phyloP scores from a whole-genome alignment of 2,797 vertebrate species.

The Pyrocephalus nanus region DNA sequence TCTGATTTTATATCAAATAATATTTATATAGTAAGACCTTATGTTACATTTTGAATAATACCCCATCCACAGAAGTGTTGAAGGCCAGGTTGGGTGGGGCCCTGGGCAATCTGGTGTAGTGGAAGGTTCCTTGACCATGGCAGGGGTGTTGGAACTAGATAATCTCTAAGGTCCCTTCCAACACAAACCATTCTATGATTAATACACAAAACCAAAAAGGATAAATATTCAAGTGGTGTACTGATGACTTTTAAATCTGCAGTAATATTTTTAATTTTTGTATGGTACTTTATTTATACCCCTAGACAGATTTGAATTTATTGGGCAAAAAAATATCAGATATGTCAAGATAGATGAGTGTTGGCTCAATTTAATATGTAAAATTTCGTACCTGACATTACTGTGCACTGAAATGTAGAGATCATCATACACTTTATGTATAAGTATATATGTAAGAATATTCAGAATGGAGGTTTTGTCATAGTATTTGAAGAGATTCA shows the following conservation, averaged over 20 bases:
- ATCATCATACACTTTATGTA: neutral
- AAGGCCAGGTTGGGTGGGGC: neutral
- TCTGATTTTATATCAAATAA: neutral
- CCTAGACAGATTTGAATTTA: neutral
- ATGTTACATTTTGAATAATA: neutral
- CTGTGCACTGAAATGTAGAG: neutral
- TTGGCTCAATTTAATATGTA: neutral
- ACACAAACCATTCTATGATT: neutral
- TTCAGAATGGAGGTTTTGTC: neutral
- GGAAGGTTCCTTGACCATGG: neutral
- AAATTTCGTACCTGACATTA: neutral
- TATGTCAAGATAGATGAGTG: neutral
- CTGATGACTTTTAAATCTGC: neutral
- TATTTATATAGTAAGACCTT: neutral
- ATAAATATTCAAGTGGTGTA: neutral
- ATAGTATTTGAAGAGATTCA: neutral
- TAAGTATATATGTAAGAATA: neutral
- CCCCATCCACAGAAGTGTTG: neutral
- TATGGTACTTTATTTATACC: neutral
- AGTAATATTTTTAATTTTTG: neutral
- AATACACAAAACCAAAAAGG: neutral
- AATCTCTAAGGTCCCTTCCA: neutral
- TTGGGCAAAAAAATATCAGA: neutral
- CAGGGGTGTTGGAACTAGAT: neutral
- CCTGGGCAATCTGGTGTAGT: fast-evolving